Percentiles rank a stretch among this genome's conserved stretches.
Conservation (phyloP, 1,140 invertebrate species). For the Leptestheria dahalacensis region DNA sequence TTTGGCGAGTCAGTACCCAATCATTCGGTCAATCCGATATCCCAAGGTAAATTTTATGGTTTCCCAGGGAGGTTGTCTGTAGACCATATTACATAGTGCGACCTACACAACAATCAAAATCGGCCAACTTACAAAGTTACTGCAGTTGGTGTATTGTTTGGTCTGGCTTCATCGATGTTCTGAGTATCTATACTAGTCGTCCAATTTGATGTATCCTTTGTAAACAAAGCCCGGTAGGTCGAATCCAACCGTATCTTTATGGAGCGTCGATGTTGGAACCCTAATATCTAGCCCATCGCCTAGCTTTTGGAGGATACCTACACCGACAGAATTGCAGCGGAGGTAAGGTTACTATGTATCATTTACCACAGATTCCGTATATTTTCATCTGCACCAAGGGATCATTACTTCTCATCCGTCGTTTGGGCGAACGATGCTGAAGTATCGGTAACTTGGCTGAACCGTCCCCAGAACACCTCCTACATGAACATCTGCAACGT, state of each 20-base stretch:
- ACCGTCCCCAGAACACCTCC: constrained; percentile 66
- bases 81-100: no score
- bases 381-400: constrained; percentile 24
- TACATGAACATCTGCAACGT: constrained; percentile 36
- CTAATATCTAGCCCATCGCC: not conserved
- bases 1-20: constrained; percentile 28
- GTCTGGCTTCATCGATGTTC: no score
- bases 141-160: no score
- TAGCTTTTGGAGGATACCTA: not conserved
- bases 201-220: no score
- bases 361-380: not conserved
- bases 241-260: constrained; percentile 57
- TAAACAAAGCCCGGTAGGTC: constrained; percentile 45
- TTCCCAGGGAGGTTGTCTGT: not conserved
- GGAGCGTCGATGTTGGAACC: constrained; percentile 42
- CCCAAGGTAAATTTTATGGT: constrained; percentile 47
- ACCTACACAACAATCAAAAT: no score
- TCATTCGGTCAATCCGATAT: constrained; percentile 46
- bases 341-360: not conserved
- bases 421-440: constrained; percentile 55
- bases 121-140: no score
- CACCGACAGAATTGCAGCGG: not conserved
- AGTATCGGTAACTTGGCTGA: constrained; percentile 64
- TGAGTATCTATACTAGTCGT: no score
- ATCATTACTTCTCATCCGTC: constrained; percentile 54